Base-by-base conservation (phyloP, 2,797 vertebrate species). In the Apogon hyalosoma region DNA sequence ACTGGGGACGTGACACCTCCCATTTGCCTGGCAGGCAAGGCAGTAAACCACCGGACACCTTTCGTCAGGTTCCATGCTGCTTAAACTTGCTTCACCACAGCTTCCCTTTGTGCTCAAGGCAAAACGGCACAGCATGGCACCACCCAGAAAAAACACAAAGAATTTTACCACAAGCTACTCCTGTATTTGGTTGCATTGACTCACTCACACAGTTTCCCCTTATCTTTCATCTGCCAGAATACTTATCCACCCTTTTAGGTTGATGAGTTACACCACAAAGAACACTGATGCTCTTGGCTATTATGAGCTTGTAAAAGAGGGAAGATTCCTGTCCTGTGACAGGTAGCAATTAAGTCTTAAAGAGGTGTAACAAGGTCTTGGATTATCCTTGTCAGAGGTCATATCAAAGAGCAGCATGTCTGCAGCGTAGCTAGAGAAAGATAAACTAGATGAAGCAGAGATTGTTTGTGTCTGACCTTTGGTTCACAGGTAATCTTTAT, bases 261-360 rank as follows among this genome's bases (percentile, higher is more conserved):
- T 78, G 86, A 88, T 81, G 76, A 80, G 68, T 84, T 86, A 72
- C 80, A 80, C 79, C 81, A 69, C 84, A 85, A 82, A 88, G 83
- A 86, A 70, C 82, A 89, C 73, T 84, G 75, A 83, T 76, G 85
- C 82, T 84, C 69, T 80, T 51, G 78, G 87, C 82, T 74, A 67
- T 86, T 82, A 80, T 58, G 62, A 11, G 50, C 40, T 77, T 73
- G 75, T 87, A 73, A 89, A 80, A 72, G 62, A 75, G 50, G 43
- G 59, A 70, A 79, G 89, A 91, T 92, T 92, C 88, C 88, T 85
- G 61, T 71, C 64, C 74, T 75, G 57, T 84, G 89, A 90, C 87
- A 92, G 88, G 83, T 86, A 81, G 85, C 89, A 88, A 93, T 94
- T 92, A 91, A 79, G 61, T 79, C 69, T 86, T 85, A 70, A 86